Base-by-base conservation (phyloP, 2,113 vertebrate genomes). In the Zapornia atra region DNA sequence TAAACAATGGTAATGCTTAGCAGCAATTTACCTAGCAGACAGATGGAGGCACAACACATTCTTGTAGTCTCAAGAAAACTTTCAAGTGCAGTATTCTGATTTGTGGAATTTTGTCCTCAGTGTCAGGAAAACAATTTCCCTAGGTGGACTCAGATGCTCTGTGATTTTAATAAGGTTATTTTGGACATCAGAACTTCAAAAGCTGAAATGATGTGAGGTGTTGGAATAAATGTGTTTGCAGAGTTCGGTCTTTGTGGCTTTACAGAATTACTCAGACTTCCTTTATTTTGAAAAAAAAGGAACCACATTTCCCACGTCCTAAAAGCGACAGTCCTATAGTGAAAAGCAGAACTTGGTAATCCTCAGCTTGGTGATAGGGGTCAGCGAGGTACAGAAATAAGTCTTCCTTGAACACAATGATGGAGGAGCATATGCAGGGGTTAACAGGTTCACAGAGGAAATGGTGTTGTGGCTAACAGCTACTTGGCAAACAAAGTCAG, bases 181-280 rank as follows among this genome's bases (percentile, higher is more conserved):
- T 80, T 90, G 48, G 34, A 86, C 26, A 81, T 75, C 29, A 84
- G 46, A 64, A 66, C 29, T 92, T 77, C 42, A 73, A 73, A 64
- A 86, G 15, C 10, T 91, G 40, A 95, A 95, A 63, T 60, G 10
- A 73, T 73, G 3, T 70, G 53, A 86, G 29, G 33, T 80, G 46
- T 50, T 82, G 75, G 60, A 91, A 86, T 68, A 88, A 80, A 48
- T 40, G 15, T 14, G 5, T 51, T 33, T 56, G 34, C 11, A 86
- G 79, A 80, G 26, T 60, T 88, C 2, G 21, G 88, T 85, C 69
- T 91, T 86, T 0, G 20, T 95, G 96, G 88, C 82, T 90, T 93
- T 80, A 50, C 51, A 89, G 80, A 87, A 95, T 97, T 92, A 92
- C 76, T 97, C 91, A 96, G 40, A 82, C 84, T 96, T 95, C 82